Evolutionary conservation across 2,113 vertebrate genomes (phyloP).

Genomic region (Rhinopomastus cyanomelas): DNA sequence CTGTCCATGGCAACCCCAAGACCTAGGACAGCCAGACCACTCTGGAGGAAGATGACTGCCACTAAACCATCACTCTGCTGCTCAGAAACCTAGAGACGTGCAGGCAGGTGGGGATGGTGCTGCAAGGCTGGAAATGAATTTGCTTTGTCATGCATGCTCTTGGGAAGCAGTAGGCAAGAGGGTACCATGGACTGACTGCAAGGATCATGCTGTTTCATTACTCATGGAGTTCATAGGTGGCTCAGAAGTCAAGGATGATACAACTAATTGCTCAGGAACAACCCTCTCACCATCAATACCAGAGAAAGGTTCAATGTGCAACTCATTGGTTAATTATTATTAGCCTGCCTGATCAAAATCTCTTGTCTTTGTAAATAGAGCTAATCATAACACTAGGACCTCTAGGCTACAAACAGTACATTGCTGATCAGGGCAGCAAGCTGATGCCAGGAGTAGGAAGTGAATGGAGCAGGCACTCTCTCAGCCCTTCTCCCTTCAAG

Average conservation of each 20-base stretch:
- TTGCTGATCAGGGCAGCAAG: background rate
- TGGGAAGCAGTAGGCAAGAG: background rate
- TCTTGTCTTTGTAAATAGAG: background rate
- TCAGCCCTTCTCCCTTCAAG: background rate
- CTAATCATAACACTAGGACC: background rate
- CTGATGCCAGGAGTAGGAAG: background rate
- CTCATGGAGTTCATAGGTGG: background rate
- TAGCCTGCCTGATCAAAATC: conserved; percentile 10
- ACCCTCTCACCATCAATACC: background rate
- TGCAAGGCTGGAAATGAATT: background rate
- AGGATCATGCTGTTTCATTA: background rate
- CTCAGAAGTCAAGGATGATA: conserved; percentile 23
- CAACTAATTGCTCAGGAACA: background rate
- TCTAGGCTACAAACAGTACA: background rate
- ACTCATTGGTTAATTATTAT: conserved; percentile 67
- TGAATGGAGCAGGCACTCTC: background rate
- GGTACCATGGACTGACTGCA: background rate
- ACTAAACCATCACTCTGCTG: background rate
- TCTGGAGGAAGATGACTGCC: background rate
- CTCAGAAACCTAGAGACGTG: background rate
- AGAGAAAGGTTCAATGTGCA: conserved; percentile 47
- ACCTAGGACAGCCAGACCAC: background rate
- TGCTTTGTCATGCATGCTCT: background rate
- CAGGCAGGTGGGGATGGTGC: background rate
- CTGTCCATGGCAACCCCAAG: background rate